A percentile compares a stretch with the other conserved stretches of the same genome.
These are phyloP conservation scores for Drosophila athabasca DNA, from an alignment of 1,140 invertebrate genomes.

Conservation along the genomic window DNA sequence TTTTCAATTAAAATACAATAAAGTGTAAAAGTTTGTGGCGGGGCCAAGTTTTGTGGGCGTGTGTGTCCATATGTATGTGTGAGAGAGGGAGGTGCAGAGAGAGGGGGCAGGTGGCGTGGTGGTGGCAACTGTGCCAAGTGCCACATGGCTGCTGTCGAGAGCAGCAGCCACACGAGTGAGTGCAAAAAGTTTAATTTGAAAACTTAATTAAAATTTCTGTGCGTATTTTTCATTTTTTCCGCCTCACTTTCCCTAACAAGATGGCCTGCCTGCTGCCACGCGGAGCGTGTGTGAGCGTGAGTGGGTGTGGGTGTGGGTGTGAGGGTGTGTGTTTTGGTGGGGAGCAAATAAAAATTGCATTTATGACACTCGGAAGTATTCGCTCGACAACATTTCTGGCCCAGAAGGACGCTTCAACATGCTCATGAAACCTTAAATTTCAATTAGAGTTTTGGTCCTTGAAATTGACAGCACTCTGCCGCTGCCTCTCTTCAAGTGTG, in stretches of 20 bases:
- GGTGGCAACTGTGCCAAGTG: conserved; percentile 58
- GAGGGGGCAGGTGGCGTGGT: conserved; percentile 5
- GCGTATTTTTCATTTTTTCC: conserved; percentile 30
- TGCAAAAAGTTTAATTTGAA: conserved; percentile 80
- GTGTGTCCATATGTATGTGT: conserved; percentile 9
- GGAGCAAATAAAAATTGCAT: conserved; percentile 65
- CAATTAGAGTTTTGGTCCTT: conserved; percentile 38
- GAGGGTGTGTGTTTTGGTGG: conserved; percentile 20
- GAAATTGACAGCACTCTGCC: conserved; percentile 23
- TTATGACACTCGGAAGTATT: conserved; percentile 64
- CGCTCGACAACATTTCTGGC: conserved; percentile 38
- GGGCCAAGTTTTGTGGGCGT: conserved; percentile 38
- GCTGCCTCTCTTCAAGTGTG: neutral
- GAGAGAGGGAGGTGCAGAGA: neutral
- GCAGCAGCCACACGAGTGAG: conserved; percentile 38
- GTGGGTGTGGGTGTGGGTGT: conserved; percentile 4
- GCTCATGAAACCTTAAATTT: conserved; percentile 41
- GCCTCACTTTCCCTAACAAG: conserved; percentile 24
- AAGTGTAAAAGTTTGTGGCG: conserved; percentile 77
- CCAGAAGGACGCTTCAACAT: neutral
- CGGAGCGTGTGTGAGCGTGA: conserved; percentile 4
- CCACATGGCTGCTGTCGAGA: conserved; percentile 40
- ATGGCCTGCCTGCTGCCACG: conserved; percentile 12
- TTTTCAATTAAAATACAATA: conserved; percentile 78
- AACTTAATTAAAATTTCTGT: conserved; percentile 79